Conservation (phyloP, 1,140 invertebrate species). For the Lethrus apterus region DNA sequence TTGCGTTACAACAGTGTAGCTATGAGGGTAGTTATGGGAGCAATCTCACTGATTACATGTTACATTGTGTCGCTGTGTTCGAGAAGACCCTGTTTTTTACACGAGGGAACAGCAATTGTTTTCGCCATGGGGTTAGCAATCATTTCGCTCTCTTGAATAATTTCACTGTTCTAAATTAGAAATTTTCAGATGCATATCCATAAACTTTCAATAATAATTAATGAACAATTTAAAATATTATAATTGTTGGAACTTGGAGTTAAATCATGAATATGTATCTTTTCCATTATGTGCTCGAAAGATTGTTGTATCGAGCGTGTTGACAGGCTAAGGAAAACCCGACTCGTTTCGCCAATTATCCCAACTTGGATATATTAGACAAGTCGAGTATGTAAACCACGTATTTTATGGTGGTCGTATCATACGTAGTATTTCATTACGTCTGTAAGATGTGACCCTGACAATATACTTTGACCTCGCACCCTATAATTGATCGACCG, state of each 20-base stretch:
- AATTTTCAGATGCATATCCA: too few relatives aligned
- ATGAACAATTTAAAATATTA: too few relatives aligned
- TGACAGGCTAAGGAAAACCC: too few relatives aligned
- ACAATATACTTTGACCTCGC: slow-evolving; percentile 10
- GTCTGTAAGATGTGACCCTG: slow-evolving; percentile 10
- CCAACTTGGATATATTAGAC: slow-evolving; percentile 11
- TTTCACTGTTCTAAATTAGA: too few relatives aligned
- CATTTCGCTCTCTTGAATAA: slow-evolving; percentile 6
- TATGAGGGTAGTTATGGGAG: slow-evolving; percentile 14
- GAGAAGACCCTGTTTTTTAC: slow-evolving; percentile 32
- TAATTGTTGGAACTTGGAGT: too few relatives aligned
- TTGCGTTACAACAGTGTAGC: slow-evolving; percentile 7
- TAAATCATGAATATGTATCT: too few relatives aligned
- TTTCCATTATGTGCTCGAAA: too few relatives aligned
- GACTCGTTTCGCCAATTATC: slow-evolving; percentile 5
- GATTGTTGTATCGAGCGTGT: too few relatives aligned
- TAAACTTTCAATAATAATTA: too few relatives aligned
- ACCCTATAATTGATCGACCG: too few relatives aligned
- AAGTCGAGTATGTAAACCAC: slow-evolving; percentile 3
- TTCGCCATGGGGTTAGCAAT: slow-evolving; percentile 19
- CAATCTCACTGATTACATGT: slow-evolving; percentile 34
- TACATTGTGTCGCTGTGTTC: slow-evolving; percentile 34
- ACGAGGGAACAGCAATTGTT: slow-evolving; percentile 30
- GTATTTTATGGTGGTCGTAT: slow-evolving; percentile 15
- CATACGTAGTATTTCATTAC: slow-evolving; percentile 15